Evolutionary conservation across 2,113 vertebrate genomes (phyloP), one percentile per base, ranked within the genome.

Genomic region (Lepus timidus): DNA sequence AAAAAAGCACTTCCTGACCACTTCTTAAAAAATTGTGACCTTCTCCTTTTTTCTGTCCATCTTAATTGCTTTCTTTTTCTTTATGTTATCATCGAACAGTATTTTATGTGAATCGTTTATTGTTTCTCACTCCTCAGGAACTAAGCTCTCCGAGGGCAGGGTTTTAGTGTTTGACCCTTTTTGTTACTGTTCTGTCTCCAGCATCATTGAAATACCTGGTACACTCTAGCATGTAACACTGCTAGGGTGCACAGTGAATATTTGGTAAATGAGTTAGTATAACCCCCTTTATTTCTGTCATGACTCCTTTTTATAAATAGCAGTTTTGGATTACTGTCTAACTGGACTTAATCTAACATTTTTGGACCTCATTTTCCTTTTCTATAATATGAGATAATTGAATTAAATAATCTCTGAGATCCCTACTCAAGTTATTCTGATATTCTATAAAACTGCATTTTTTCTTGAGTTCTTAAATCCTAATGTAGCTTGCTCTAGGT

Each of bases 291-390:
- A 67, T 8, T 20, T 95, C 62, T 93, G 16, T n/a, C 36, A 3
- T 27, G 73, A 36, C 62, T 71, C 25, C 67, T 76, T 91, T 73
- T 39, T 76, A 12, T 78, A 89, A 92, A 12, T 52, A 73, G 6
- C 27, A 65, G 58, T 85, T 61, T 20, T 65, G 70, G 51, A 39
- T 82, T 81, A 25, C 74, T 92, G 44, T 65, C 61, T 78, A 68
- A 49, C 52, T 73, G 55, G 55, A 19, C n/a, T 89, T 52, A 76
- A 75, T 78, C 55, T 91, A 91, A 55, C n/a, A 4, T 93, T 61
- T 8, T 49, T 88, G 39, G 25, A 51, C 12, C 62, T 94, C 62
- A 70, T 80, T 95, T 92, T 84, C 13, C 29, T 93, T 33, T 82
- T 82, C 25, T 76, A 4, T 85, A 70, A 68, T 6, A 14, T 81